Conservation (phyloP, 2,888 invertebrate species). For the Cryptocephalus primarius region DNA sequence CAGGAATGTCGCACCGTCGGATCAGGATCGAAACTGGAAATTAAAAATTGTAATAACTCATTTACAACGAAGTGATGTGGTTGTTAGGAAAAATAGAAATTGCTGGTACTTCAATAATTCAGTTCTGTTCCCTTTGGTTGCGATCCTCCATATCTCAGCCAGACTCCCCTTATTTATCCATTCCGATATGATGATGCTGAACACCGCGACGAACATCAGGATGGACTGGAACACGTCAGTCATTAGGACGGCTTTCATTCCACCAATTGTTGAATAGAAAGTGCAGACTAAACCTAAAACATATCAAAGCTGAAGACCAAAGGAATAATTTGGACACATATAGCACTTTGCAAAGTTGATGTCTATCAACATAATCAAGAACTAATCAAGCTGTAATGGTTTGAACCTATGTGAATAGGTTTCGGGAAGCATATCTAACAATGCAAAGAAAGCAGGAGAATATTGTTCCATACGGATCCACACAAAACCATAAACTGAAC, state of each 20-base stretch:
- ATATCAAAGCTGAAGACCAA: neutral
- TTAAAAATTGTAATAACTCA: conserved; percentile 4
- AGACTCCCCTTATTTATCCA: conserved; percentile 59
- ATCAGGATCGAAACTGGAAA: conserved; percentile 59
- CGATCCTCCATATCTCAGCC: conserved; percentile 57
- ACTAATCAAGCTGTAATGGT: too few species aligned
- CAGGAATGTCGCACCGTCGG: conserved; percentile 76
- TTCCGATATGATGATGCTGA: conserved; percentile 67
- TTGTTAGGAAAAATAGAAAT: neutral
- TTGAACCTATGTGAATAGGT: too few species aligned
- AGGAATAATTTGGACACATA: too few species aligned
- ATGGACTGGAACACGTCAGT: conserved; percentile 78
- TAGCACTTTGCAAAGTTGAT: too few species aligned
- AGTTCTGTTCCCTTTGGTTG: conserved; percentile 57
- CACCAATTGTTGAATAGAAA: conserved; percentile 79
- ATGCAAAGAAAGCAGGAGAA: too few species aligned
- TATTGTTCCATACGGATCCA: too few species aligned
- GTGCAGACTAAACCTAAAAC: conserved; percentile 58
- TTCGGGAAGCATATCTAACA: too few species aligned
- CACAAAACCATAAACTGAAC: too few species aligned
- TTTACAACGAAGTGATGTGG: neutral
- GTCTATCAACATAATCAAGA: too few species aligned
- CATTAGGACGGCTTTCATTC: conserved; percentile 83
- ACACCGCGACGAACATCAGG: conserved; percentile 76
- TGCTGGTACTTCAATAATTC: conserved; percentile 52